These are phyloP conservation scores for Seriola dumerili DNA, from an alignment of 2,113 vertebrate genomes.

Conservation along the genomic window DNA sequence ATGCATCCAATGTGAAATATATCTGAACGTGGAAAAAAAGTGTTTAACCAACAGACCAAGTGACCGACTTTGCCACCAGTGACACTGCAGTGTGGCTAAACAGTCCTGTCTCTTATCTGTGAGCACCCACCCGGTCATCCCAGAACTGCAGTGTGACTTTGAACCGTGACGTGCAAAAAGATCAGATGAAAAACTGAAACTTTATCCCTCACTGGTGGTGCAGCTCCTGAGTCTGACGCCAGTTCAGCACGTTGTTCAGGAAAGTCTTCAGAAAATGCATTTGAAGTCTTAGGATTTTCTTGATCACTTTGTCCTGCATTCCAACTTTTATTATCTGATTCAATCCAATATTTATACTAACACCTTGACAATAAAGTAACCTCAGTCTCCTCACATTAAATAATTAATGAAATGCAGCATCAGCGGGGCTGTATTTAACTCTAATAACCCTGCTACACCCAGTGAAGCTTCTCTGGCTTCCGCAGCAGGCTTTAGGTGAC, in stretches of 20 bases:
- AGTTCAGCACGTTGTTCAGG: neutral
- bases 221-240: neutral
- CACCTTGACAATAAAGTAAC: neutral
- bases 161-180: neutral
- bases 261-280: neutral
- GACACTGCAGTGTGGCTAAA: neutral
- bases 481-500: neutral
- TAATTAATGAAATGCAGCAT: neutral
- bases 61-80: neutral
- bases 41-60: neutral
- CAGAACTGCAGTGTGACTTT: slow-evolving; percentile 6
- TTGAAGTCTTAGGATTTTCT: neutral
- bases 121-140: no score
- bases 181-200: slow-evolving; percentile 44
- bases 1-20: neutral
- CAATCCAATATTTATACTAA: neutral
- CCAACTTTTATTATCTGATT: neutral
- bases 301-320: neutral
- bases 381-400: neutral
- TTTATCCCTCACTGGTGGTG: neutral
- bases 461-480: neutral
- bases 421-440: neutral
- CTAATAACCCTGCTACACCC: neutral
- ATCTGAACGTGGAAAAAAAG: neutral
- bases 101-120: no score